Evolutionary conservation across 2,888 invertebrate species (phyloP).

Genomic region (Ditula angustiorana): DNA sequence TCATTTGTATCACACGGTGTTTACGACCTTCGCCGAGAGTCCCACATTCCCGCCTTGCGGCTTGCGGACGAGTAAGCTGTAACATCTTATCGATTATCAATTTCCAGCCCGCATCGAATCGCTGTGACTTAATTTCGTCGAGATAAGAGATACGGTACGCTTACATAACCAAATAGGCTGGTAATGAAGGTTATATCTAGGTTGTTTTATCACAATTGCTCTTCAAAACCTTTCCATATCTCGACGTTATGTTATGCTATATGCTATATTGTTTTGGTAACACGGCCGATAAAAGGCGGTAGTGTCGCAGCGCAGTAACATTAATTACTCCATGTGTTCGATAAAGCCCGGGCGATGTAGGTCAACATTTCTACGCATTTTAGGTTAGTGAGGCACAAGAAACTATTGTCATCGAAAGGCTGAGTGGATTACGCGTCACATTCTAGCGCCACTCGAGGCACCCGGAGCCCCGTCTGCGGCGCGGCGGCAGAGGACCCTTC

Average conservation of each 20-base stretch:
- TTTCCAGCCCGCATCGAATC: conserved; percentile 20
- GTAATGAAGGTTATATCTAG: conserved; percentile 29
- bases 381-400: conserved; percentile 11
- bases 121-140: conserved; percentile 17
- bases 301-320: conserved; percentile 15
- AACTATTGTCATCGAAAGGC: conserved; percentile 3
- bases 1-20: conserved; percentile 12
- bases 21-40: conserved; percentile 15
- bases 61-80: conserved; percentile 4
- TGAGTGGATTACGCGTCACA: conserved; percentile 33
- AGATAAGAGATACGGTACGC: conserved; percentile 27
- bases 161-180: conserved; percentile 21
- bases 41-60: conserved; percentile 9
- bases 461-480: background rate
- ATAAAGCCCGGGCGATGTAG: conserved; percentile 31
- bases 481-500: conserved; percentile 6
- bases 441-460: conserved; percentile 27
- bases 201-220: conserved; percentile 22
- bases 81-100: conserved; percentile 29
- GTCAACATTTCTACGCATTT: conserved; percentile 15
- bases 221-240: conserved; percentile 11
- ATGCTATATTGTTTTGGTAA: conserved; percentile 12
- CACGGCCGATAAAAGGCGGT: conserved; percentile 5
- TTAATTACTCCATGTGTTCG: conserved; percentile 14
- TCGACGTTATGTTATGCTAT: background rate